Evolutionary conservation across 2,113 vertebrate species (phyloP), one percentile per base, ranked within the genome.

Genomic region (Murina feae): DNA sequence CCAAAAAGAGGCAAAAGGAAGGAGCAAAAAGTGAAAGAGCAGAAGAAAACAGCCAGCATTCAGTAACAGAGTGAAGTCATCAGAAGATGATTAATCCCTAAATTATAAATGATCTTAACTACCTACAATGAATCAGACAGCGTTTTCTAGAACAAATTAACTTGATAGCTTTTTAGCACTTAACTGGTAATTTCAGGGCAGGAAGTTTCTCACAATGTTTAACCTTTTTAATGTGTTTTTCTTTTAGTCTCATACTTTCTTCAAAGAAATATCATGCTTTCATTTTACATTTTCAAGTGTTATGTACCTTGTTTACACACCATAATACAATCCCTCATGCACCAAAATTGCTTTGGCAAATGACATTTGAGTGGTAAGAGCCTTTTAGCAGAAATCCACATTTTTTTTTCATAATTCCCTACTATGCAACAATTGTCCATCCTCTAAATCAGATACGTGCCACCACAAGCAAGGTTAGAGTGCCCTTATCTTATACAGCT

Each of bases 231-330:
- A 90, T 81, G 1, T 79, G 6, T 32, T 84, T 76, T 74, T 60
- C 55, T 92, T 90, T 74, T 89, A 63, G 30, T 30, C 51, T 79
- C 42, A 49, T 82, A 79, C 25, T 72, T 81, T 89, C 78, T 94
- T 95, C 25, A 66, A 86, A 92, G 60, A 21, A 95, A 90, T 75
- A 78, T 80, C 79, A 94, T 94, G 23, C 30, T 51, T 88, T 95
- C 32, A 89, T 82, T 96, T 95, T 86, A 81, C 16, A 95, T 88
- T 84, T 83, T 94, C 93, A 89, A 95, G 89, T 85, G 0, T 8
- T 91, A 7, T 78, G 32, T 76, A 80, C 18, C 58, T 95, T 30
- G 21, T 93, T 53, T 81, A 60, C 9, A 58, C 14, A 91, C 69
- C 47, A 74, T 55, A 90, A 90, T 90, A 85, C 76, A 95, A 84